Base-by-base conservation (phyloP, 2,797 vertebrate genomes). In the Sus cebifrons region DNA sequence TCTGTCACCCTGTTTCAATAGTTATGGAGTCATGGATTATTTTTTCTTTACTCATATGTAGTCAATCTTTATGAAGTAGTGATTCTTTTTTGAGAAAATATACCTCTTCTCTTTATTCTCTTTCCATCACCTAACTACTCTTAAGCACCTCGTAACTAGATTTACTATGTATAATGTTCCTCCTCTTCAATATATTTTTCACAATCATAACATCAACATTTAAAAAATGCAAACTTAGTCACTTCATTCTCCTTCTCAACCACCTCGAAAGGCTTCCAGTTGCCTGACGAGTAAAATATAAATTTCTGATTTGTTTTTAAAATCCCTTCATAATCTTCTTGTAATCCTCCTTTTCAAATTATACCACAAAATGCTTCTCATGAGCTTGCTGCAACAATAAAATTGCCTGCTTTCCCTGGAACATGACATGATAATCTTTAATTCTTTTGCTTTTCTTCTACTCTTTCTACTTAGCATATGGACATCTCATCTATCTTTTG, bases 121-220 rank as follows among this genome's bases (percentile, higher is more conserved):
- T 60, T 85, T 23, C 54, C 18, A n/a, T 64, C 32, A 64, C 7
- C 73, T 93, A 32, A 77, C 14, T 84, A 60, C 36, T 85, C 60
- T 13, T 65, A 32, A 70, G 40, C 12, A 27, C 56, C 11, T 73
- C 68, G 75, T 64, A 40, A 79, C 27, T 85, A 79, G 60, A 84
- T 68, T 84, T 75, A 32, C 87, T 71, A 29, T 14, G 16, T 87
- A 17, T 13, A 6, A 27, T 14, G 3, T 83, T 92, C 92, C 79
- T 84, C 16, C n/a, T 78, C 44, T 81, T 79, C 58, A 64, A 6
- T 87, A 20, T 96, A 74, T 79, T 95, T 92, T 54, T 60, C 23
- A 75, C 14, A 70, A 52, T 78, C 58, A 67, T 16, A 75, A 87
- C 60, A 84, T 44, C 21, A 83, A 44, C 6, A 16, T 65, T 56